Conservation (phyloP, 2,113 vertebrate genomes). For the Asarcornis scutulata region DNA sequence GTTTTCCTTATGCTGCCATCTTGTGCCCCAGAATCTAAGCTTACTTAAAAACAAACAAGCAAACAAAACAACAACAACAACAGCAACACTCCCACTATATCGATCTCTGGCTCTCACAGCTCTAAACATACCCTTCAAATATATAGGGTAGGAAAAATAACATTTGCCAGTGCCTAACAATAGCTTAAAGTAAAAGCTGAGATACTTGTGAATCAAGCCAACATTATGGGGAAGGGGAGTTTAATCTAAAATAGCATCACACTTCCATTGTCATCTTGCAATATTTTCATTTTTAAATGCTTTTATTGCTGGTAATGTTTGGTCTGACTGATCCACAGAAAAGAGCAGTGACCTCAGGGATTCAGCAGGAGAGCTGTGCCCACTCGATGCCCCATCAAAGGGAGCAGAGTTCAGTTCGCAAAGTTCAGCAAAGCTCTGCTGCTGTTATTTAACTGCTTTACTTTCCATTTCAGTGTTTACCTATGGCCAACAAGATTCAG, state of each 20-base stretch:
- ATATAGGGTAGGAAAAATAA: background rate
- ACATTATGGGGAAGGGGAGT: accelerated
- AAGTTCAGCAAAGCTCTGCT: background rate
- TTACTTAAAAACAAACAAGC: background rate
- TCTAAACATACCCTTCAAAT: background rate
- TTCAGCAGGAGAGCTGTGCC: background rate
- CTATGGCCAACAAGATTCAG: background rate
- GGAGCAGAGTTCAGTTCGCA: background rate
- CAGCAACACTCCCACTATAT: accelerated
- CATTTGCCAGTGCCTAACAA: background rate
- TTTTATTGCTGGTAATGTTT: background rate
- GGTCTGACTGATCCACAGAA: background rate
- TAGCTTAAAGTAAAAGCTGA: background rate
- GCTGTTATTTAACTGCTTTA: background rate
- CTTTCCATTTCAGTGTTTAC: background rate
- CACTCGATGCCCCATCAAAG: background rate
- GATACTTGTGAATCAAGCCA: background rate
- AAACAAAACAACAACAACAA: background rate
- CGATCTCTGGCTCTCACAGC: background rate
- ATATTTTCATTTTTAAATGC: background rate
- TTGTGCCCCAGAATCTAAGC: conserved; percentile 9
- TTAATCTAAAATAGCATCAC: background rate
- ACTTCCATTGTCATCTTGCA: background rate
- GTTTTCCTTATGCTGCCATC: conserved; percentile 55
- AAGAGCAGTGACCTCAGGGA: background rate